phyloP scores from a whole-genome alignment of 1,140 invertebrate species.

The Drosophila obscura region DNA sequence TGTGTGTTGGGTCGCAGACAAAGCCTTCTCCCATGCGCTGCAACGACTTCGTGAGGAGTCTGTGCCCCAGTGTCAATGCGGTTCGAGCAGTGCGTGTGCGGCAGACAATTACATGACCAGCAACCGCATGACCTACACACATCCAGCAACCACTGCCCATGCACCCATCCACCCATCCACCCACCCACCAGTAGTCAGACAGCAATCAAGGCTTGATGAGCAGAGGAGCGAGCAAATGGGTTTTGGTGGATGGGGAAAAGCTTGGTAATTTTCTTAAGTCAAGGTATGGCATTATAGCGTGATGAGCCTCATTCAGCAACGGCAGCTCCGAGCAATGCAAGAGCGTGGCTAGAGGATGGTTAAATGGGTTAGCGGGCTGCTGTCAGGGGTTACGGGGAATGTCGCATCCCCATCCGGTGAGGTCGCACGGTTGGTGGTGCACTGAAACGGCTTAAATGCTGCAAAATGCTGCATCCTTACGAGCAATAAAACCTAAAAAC shows the following conservation, averaged over 20 bases:
- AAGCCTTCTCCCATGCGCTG: conserved; percentile 6
- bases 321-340: conserved; percentile 29
- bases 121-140: conserved; percentile 12
- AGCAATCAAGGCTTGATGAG: conserved; percentile 61
- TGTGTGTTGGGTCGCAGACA: neutral
- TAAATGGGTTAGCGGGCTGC: conserved; percentile 16
- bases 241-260: conserved; percentile 10
- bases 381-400: neutral
- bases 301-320: conserved; percentile 74
- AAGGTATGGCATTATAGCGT: conserved; percentile 70
- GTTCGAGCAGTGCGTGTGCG: conserved; percentile 45
- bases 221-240: conserved; percentile 4
- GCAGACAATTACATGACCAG: conserved; percentile 66
- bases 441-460: conserved; percentile 49
- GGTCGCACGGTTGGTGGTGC: conserved; percentile 8
- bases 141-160: conserved; percentile 8
- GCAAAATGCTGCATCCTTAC: conserved; percentile 8
- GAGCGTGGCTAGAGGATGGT: conserved; percentile 7
- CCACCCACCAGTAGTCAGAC: conserved; percentile 18
- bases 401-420: conserved; percentile 6
- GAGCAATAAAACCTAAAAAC: conserved; percentile 56
- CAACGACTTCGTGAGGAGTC: conserved; percentile 5
- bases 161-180: conserved; percentile 8
- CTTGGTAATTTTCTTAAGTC: conserved; percentile 60
- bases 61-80: conserved; percentile 10